A percentile compares a stretch with the other conserved stretches of the same genome.
Evolutionary conservation across 2,888 invertebrate genomes (phyloP).

Genomic region (Ophion obscuratus): DNA sequence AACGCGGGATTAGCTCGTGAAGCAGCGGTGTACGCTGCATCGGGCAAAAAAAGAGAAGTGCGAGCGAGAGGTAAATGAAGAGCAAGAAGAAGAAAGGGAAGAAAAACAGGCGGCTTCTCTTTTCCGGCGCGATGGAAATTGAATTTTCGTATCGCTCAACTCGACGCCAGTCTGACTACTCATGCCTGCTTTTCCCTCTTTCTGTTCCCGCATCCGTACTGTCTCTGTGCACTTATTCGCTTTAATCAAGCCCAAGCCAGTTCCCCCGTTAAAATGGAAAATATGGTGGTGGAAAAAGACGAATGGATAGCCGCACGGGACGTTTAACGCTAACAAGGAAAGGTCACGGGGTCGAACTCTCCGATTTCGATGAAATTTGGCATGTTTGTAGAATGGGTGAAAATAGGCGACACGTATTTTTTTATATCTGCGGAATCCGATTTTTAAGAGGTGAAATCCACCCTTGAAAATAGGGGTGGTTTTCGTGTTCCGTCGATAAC

Average conservation of each 20-base stretch:
- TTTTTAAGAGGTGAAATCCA: no score
- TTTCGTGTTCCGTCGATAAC: no score
- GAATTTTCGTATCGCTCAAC: conserved; percentile 33
- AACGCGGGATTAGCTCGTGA: neutral
- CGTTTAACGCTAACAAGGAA: neutral
- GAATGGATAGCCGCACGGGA: conserved; percentile 29
- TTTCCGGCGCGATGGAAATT: conserved; percentile 33
- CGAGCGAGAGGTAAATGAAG: neutral
- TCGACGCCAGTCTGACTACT: neutral
- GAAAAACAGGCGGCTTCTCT: neutral
- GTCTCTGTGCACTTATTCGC: conserved; percentile 50
- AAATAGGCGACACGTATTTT: no score
- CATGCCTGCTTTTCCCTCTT: neutral
- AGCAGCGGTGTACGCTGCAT: conserved; percentile 14
- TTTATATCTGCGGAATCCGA: no score
- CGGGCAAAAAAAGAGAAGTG: neutral
- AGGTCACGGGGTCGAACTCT: no score
- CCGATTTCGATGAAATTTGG: no score
- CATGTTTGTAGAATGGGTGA: no score
- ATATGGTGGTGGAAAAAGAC: conserved; percentile 45
- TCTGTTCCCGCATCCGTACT: neutral
- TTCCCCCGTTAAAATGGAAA: conserved; percentile 44
- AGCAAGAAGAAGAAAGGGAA: neutral
- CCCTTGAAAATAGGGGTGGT: no score
- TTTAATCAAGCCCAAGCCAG: conserved; percentile 40